Base-by-base conservation (phyloP, 2,113 vertebrate species). In the Pheucticus melanocephalus region DNA sequence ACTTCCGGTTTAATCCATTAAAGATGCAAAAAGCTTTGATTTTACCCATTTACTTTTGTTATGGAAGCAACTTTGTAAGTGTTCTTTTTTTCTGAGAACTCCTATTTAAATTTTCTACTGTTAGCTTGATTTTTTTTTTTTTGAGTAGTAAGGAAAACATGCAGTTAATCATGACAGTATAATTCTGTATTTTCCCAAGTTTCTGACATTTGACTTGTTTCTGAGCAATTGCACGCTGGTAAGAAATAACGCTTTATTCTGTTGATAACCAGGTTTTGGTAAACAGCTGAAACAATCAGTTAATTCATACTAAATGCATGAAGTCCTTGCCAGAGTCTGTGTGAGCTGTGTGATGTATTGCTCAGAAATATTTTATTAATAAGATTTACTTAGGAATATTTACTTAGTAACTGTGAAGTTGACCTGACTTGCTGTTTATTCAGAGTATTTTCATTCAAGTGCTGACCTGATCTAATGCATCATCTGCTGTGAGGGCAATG, bases 401-500 rank as follows among this genome's bases (percentile, higher is more conserved):
- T 69, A 61, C 54, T 39, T 61, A 30, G 54, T 86, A 61, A 39
- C 33, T 71, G 1, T 68, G 19, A 63, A 68, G 24, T 45, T 88
- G 50, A 42, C 63, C 18, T 14, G 18, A 35, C 20, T 73, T 87
- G 63, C 33, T 92, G 79, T 37, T 53, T 40, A 37, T 44, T 82
- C 3, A 7, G 47, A 72, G 63, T 24, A 8, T 86, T 92, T 92
- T 79, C 33, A 42, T 85, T 60, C 0, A 25, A 30, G 68, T 73
- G 66, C 25, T 86, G 68, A 90, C 75, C 75, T 88, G 92, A 73
- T 95, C 54, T 66, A 21, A 91, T 68, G 65, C 69, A 91, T 94
- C 80, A 73, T 59, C 60, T 83, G 71, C 86, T 42, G 47, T 24
- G 30, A 61, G 54, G 28, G 28, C 70, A 88, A 33, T 59, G 75